Percentiles rank a stretch among this genome's conserved stretches.
Conservation (phyloP, 1,140 invertebrate species). For the Drosophila prosaltans region DNA sequence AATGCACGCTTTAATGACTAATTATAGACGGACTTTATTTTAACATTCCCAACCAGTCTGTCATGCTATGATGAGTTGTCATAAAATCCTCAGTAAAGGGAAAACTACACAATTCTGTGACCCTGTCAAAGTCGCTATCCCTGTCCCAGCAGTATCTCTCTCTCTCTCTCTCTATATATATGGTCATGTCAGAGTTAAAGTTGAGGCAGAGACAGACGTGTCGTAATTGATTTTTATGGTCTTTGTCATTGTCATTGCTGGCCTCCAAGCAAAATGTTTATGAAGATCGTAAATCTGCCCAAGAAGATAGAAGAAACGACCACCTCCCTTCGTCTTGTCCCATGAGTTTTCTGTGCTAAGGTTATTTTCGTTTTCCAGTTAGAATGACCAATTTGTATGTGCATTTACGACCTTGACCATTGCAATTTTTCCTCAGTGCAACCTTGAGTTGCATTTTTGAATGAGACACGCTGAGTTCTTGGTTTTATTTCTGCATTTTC, state of each 20-base stretch:
- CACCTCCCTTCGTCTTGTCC: conserved; percentile 10
- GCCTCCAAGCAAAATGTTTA: conserved; percentile 49
- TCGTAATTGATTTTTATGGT: conserved; percentile 81
- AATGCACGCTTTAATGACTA: conserved; percentile 80
- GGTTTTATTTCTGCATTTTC: conserved; percentile 4
- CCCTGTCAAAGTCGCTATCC: conserved; percentile 28
- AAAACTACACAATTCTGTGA: not conserved
- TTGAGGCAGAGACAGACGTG: conserved; percentile 62
- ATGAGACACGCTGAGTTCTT: conserved; percentile 24
- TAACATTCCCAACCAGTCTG: conserved; percentile 46
- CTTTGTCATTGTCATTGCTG: conserved; percentile 69
- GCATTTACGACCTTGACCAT: conserved; percentile 61
- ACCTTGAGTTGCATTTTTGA: conserved; percentile 44
- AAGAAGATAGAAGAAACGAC: conserved; percentile 7
- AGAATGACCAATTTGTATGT: conserved; percentile 62
- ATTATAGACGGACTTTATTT: conserved; percentile 72
- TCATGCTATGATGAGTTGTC: conserved; percentile 81
- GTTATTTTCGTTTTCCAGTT: conserved; percentile 44
- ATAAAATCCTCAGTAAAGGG: conserved; percentile 69
- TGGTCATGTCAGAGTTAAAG: conserved; percentile 69
- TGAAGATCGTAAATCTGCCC: conserved; percentile 68
- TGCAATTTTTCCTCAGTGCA: conserved; percentile 29
- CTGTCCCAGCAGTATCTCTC: conserved; percentile 9
- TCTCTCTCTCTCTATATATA: conserved; percentile 15
- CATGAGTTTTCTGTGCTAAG: conserved; percentile 15